Evolutionary conservation across 23 tunicate genomes (phyloP).

Genomic region (Ascidia mentula): DNA sequence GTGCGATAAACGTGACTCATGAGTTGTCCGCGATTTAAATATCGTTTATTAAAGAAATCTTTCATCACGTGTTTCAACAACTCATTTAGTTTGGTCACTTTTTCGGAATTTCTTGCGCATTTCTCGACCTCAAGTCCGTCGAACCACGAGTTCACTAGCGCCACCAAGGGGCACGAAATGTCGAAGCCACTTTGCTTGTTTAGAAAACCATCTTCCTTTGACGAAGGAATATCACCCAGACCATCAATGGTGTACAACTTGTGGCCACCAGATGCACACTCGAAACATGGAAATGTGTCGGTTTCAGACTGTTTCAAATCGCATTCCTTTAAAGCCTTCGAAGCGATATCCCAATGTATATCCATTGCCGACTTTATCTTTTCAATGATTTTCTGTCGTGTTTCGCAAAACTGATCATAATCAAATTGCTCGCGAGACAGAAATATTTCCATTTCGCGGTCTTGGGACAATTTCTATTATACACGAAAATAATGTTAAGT

Average conservation of each 20-base stretch:
- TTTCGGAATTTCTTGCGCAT: not conserved
- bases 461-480: not conserved
- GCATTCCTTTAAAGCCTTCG: not conserved
- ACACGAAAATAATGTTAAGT: not conserved
- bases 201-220: not conserved
- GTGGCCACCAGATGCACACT: slow-evolving; percentile 1
- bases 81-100: not conserved
- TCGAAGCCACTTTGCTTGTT: not conserved
- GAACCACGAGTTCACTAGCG: slow-evolving; percentile 2
- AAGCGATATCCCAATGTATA: slow-evolving; percentile 2
- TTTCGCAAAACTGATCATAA: not conserved
- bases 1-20: slow-evolving; percentile 4
- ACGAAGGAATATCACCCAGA: not conserved
- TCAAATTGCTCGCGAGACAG: not conserved
- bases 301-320: not conserved
- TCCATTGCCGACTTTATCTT: slow-evolving; percentile 2
- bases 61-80: not conserved
- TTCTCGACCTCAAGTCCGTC: not conserved
- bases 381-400: not conserved
- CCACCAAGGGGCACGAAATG: not conserved
- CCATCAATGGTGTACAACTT: not conserved
- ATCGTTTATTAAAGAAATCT: slow-evolving; percentile 1
- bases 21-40: not conserved
- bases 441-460: not conserved
- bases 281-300: not conserved